Base-by-base conservation (phyloP, 37 sponge, comb jelly and placozoan genomes). In the Ianthella basta region DNA sequence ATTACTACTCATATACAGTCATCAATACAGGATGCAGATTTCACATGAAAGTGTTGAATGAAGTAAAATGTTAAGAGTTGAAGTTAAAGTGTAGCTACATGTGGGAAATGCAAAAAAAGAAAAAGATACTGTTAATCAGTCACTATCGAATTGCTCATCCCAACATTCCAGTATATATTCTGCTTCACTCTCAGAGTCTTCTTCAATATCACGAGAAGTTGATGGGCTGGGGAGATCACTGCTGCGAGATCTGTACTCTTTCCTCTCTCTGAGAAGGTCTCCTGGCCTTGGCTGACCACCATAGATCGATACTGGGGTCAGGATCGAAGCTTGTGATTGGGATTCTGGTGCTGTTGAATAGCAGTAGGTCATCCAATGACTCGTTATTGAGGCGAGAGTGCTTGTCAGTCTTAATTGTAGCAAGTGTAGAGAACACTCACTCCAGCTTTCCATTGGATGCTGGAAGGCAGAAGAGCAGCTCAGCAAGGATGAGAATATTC, bases 401-500 rank as follows among this genome's bases (percentile, higher is more conserved):
- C 56, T 88, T 88, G 55, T 56, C 53, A 37, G 24, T 18, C 77
- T 88, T 88, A 64, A 88, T 82, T 19, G 63, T 29, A 38, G 35
- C 65, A 36, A 84, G 39, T 38, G n/a, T 0, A 40, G 90, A 89
- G 56, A 89, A 84, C 18, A 40, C 61, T 67, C 89, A 30, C 60
- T 88, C 89, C 4, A 84, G 85, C 60, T 88, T 88, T 0, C 90
- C 90, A 68, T 89, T 89, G 16, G 86, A 85, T 12, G 57, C 86
- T 56, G 86, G 89, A 19, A 89, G 73, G 44, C 82, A 81, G 82
- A 81, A 86, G 2, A 90, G 79, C 29, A 89, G 83, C 27, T 81
- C 38, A 19, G 78, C 79, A 66, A 83, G 82, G 33, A 59, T 32
- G 23, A 88, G n/a, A 36, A 55, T 85, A 85, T 88, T 88, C 25